Evolutionary conservation across 1,140 invertebrate species (phyloP).

Genomic region (Argopecten irradians): DNA sequence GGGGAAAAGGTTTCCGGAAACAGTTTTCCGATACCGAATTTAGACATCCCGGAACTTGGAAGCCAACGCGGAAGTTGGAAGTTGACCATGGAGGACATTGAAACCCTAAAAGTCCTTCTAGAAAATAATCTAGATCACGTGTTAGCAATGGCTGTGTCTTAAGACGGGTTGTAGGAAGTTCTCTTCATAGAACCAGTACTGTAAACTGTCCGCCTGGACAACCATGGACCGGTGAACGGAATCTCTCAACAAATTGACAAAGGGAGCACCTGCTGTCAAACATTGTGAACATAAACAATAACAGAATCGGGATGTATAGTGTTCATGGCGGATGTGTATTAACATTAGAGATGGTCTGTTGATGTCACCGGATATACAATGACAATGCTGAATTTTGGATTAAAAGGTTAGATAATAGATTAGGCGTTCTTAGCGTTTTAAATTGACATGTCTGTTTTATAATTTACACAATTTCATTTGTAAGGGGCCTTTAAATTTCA

Average conservation of each 20-base stretch:
- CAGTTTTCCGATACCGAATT: not conserved
- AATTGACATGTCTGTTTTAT: too few relatives aligned
- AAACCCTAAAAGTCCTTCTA: not conserved
- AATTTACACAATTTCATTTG: too few relatives aligned
- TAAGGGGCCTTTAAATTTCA: too few relatives aligned
- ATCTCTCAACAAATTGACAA: not conserved
- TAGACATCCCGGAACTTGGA: slow-evolving; percentile 5
- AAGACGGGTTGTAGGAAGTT: not conserved
- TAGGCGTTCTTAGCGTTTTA: too few relatives aligned
- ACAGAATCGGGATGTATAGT: not conserved
- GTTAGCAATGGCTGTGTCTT: not conserved
- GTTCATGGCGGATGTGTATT: not conserved
- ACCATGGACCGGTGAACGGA: not conserved
- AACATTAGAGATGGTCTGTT: not conserved
- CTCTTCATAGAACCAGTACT: not conserved
- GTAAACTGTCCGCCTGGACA: not conserved
- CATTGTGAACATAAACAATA: slow-evolving; percentile 20
- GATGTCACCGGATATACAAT: not conserved
- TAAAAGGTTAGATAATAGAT: not conserved
- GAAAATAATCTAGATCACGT: not conserved
- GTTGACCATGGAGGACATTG: not conserved
- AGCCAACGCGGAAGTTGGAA: not conserved
- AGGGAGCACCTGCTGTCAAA: not conserved
- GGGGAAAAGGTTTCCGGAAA: too few relatives aligned
- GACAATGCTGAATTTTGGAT: not conserved